Base-by-base conservation (phyloP, 2,888 invertebrate genomes). In the Daptonema setosum region DNA sequence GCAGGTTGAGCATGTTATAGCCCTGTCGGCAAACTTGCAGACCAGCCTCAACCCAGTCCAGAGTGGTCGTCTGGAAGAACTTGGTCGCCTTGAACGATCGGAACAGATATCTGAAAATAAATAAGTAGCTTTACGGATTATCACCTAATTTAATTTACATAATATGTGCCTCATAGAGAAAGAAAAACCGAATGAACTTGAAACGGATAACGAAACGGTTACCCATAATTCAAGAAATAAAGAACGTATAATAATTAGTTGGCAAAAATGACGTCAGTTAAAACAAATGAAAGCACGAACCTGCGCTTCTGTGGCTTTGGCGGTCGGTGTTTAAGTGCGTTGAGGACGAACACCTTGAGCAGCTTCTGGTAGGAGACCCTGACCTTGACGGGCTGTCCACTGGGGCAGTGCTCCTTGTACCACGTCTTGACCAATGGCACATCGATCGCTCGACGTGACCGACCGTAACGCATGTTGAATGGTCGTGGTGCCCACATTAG, bases 11-110 rank as follows among this genome's bases (percentile, higher is more conserved):
- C 97, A 99, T 99, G 73, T 99, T 99, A 76, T 99, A 99, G 2
- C 97, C 97, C 73, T 99, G 97, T 0, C 95, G 80, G 71, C 97
- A 95, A 1, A 67, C 74, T 76, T 97, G 97, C 51, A 97, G 75
- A 2, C 97, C 97, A 17, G 91, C 93, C 74, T 99, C 97, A 1
- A 99, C 97, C 97, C 97, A 99, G 75, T 99, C 97, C 63, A 99
- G 76, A 0, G 91, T 91, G 0, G 97, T 99, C 0, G 90, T 90
- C 81, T 99, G 95, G 79, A 99, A 99, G 77, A 99, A 99, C 74
- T 99, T 99, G 0, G 97, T 99, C 0, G 93, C 87, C 74, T 99
- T 99, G 76, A 99, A 99, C 0, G 97, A 97, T 30, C 95, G 81
- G 80, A 97, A 97, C 52, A 97, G 76, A 69, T 93, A 93, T 58